Percentiles rank a stretch among this genome's conserved stretches.
phyloP scores from a whole-genome alignment of 2,113 vertebrate species.

The Monopterus albus region DNA sequence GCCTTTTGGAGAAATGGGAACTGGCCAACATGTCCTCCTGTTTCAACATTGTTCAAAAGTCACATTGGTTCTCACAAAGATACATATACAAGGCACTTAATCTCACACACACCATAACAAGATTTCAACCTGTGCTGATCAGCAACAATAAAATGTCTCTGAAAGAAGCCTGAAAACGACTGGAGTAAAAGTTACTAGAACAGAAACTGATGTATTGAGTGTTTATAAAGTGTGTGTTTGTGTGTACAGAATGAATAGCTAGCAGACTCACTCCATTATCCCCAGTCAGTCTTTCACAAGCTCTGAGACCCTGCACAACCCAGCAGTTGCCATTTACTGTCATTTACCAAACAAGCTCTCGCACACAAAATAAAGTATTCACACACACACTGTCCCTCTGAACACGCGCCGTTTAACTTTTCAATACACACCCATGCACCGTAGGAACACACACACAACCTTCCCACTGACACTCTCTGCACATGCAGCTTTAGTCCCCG shows the following conservation, averaged over 20 bases:
- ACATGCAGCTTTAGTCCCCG: not conserved
- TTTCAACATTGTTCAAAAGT: too few species aligned
- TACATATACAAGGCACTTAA: not conserved
- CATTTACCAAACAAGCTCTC: conserved; percentile 34
- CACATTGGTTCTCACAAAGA: not conserved
- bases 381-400: not conserved
- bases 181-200: not conserved
- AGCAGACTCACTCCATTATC: conserved; percentile 41
- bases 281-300: conserved; percentile 42
- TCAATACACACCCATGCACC: not conserved
- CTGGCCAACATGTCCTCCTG: not conserved
- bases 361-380: conserved; percentile 12
- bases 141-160: not conserved
- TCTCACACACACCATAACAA: not conserved
- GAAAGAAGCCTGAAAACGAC: not conserved
- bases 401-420: conserved; percentile 4
- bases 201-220: not conserved
- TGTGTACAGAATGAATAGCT: conserved; percentile 3
- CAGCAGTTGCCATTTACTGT: conserved; percentile 53
- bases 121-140: conserved; percentile 9
- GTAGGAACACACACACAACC: not conserved
- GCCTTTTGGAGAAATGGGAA: not conserved
- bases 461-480: conserved; percentile 20
- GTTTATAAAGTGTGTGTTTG: not conserved
- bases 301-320: conserved; percentile 43